These are phyloP conservation scores for Penaeus japonicus DNA, from an alignment of 1,140 invertebrate species.

Conservation along the genomic window DNA sequence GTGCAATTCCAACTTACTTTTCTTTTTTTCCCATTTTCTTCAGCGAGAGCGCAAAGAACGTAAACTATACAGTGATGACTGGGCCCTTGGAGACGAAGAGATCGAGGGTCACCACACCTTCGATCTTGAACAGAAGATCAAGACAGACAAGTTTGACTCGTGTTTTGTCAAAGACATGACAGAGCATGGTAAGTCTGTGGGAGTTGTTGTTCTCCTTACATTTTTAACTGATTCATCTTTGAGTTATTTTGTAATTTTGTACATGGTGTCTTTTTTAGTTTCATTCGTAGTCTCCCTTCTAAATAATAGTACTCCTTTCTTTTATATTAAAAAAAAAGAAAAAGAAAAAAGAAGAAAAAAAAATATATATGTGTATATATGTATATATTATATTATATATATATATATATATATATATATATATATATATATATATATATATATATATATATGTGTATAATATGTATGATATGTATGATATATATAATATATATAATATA, in stretches of 20 bases:
- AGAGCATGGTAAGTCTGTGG: slow-evolving; percentile 71
- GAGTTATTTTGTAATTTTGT: not conserved
- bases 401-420: too few relatives aligned
- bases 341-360: too few relatives aligned
- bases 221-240: not conserved
- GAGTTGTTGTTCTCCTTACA: slow-evolving; percentile 28
- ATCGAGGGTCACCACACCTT: slow-evolving; percentile 88
- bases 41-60: slow-evolving; percentile 88
- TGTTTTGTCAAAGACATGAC: slow-evolving; percentile 88
- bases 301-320: too few relatives aligned
- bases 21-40: slow-evolving; percentile 50
- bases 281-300: too few relatives aligned
- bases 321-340: too few relatives aligned
- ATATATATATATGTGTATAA: too few relatives aligned
- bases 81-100: slow-evolving; percentile 87
- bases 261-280: too few relatives aligned
- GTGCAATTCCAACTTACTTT: not conserved
- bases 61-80: slow-evolving; percentile 93
- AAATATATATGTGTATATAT: too few relatives aligned
- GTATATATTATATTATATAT: too few relatives aligned
- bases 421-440: too few relatives aligned
- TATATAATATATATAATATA: too few relatives aligned
- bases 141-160: slow-evolving; percentile 78
- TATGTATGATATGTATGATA: too few relatives aligned
- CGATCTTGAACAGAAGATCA: slow-evolving; percentile 90